These are phyloP conservation scores for Chrysina gloriosa DNA, from an alignment of 2,888 invertebrate genomes.

Conservation along the genomic window DNA sequence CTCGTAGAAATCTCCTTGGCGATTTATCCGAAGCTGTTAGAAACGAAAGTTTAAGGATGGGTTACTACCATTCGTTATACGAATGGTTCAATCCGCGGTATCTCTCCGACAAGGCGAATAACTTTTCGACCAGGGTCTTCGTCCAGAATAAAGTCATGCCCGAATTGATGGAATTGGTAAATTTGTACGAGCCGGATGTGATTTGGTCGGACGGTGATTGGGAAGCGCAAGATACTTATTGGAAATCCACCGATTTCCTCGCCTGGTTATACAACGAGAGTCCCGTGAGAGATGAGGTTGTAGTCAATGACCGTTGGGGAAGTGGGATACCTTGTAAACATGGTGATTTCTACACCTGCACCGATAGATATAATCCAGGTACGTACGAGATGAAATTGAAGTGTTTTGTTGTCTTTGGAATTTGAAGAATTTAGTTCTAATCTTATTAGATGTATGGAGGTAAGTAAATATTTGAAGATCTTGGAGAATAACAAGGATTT, in stretches of 20 bases:
- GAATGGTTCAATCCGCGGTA: conserved; percentile 92
- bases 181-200: conserved; percentile 78
- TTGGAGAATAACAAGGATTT: too few species aligned
- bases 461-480: too few species aligned
- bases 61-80: conserved; percentile 86
- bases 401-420: too few species aligned
- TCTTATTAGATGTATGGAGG: too few species aligned
- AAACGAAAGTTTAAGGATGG: conserved; percentile 76
- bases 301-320: conserved; percentile 97
- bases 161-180: conserved; percentile 82
- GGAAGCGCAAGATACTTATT: conserved; percentile 87
- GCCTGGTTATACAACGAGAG: conserved; percentile 95
- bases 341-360: conserved; percentile 89
- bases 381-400: background rate
- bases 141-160: conserved; percentile 80
- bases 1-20: conserved; percentile 80
- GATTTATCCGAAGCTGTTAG: conserved; percentile 79
- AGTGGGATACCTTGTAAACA: conserved; percentile 81
- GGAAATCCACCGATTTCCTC: conserved; percentile 86
- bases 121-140: conserved; percentile 75
- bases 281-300: conserved; percentile 87
- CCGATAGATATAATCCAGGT: conserved; percentile 86
- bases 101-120: conserved; percentile 74
- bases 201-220: conserved; percentile 97
- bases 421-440: too few species aligned